Evolutionary conservation across 2,888 invertebrate species (phyloP).

Genomic region (Dryobota labecula): DNA sequence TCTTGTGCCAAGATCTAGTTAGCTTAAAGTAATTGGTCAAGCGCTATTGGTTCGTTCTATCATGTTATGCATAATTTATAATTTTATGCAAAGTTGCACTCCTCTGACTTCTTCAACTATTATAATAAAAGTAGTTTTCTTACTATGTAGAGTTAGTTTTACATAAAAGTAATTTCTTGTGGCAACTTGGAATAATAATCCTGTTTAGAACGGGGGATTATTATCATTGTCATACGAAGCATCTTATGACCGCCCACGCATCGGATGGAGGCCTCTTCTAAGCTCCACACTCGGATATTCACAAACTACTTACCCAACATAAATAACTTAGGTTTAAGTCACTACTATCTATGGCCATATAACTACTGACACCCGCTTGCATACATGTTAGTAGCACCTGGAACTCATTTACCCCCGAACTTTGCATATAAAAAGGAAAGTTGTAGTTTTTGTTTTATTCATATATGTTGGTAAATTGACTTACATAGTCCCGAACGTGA

Average conservation of each 20-base stretch:
- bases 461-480: slow-evolving; percentile 61
- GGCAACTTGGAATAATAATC: slow-evolving; percentile 32
- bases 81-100: slow-evolving; percentile 17
- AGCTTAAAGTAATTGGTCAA: slow-evolving; percentile 27
- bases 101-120: slow-evolving; percentile 6
- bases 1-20: slow-evolving; percentile 27
- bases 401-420: slow-evolving; percentile 44
- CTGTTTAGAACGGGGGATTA: slow-evolving; percentile 27
- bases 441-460: slow-evolving; percentile 62
- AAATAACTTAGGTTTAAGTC: slow-evolving; percentile 35
- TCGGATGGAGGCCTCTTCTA: slow-evolving; percentile 21
- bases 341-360: slow-evolving; percentile 30
- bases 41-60: slow-evolving; percentile 11
- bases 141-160: background rate
- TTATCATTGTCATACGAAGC: slow-evolving; percentile 48
- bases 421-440: slow-evolving; percentile 57
- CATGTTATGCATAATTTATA: slow-evolving; percentile 22
- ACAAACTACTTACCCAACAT: slow-evolving; percentile 40
- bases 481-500: slow-evolving; percentile 62
- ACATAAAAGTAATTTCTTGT: slow-evolving; percentile 15
- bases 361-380: slow-evolving; percentile 43
- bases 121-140: slow-evolving; percentile 3
- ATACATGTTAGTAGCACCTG: slow-evolving; percentile 56
- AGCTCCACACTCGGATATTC: slow-evolving; percentile 38
- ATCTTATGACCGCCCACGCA: slow-evolving; percentile 27